Conservation (phyloP, 1,140 invertebrate species). For the Drosophila miranda region DNA sequence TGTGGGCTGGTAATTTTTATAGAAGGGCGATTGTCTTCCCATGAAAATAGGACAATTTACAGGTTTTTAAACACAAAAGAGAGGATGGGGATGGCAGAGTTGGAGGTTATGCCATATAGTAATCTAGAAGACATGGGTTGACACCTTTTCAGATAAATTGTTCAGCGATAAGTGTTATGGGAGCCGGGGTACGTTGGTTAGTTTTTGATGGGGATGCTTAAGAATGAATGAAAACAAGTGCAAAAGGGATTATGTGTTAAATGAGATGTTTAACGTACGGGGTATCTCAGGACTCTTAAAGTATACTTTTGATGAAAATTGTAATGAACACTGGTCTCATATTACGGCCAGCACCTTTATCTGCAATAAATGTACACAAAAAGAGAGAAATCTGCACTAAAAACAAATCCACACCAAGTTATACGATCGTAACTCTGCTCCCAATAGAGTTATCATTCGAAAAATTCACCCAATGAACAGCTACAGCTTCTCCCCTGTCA, state of each 20-base stretch:
- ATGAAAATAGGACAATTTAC: slow-evolving; percentile 37
- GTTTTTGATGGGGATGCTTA: slow-evolving; percentile 2
- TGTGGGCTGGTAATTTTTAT: slow-evolving; percentile 48
- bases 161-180: slow-evolving; percentile 13
- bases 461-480: slow-evolving; percentile 1
- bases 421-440: slow-evolving; percentile 1
- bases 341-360: too few species aligned
- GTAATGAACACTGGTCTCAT: too few species aligned
- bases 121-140: slow-evolving; percentile 32
- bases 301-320: too few species aligned
- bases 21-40: slow-evolving; percentile 27
- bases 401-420: not conserved
- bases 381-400: too few species aligned
- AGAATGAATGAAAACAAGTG: slow-evolving; percentile 27
- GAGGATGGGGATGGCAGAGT: not conserved
- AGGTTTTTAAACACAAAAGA: slow-evolving; percentile 21
- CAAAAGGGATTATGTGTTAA: slow-evolving; percentile 19
- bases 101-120: slow-evolving; percentile 5
- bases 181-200: slow-evolving; percentile 15
- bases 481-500: slow-evolving; percentile 13
- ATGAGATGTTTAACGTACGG: slow-evolving; percentile 10
- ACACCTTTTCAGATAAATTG: slow-evolving; percentile 52
- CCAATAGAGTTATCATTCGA: slow-evolving; percentile 16
- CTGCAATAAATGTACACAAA: too few species aligned
- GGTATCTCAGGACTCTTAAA: not conserved